These are phyloP conservation scores for Limnephilus rhombicus DNA, from an alignment of 2,888 invertebrate genomes.

Conservation along the genomic window DNA sequence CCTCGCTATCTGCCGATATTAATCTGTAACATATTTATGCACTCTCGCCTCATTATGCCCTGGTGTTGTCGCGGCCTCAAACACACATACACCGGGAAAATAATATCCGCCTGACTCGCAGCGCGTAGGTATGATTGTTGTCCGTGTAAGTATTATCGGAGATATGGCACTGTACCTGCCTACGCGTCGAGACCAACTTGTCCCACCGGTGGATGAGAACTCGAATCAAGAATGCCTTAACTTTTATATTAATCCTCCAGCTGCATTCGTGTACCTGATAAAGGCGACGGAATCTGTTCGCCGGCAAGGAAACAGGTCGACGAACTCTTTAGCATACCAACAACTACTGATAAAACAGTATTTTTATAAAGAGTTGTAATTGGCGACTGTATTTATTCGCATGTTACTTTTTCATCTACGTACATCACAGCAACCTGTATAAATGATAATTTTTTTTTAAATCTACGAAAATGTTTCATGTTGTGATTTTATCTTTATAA, in stretches of 20 bases:
- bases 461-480: not conserved
- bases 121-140: slow-evolving; percentile 62
- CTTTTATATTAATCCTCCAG: slow-evolving; percentile 28
- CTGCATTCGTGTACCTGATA: slow-evolving; percentile 4
- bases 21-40: slow-evolving; percentile 66
- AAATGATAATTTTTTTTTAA: not conserved
- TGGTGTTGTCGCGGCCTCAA: slow-evolving; percentile 47
- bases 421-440: not conserved
- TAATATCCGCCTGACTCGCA: slow-evolving; percentile 48
- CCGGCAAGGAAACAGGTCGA: not conserved
- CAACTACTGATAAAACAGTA: not conserved
- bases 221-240: slow-evolving; percentile 30
- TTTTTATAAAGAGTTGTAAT: not conserved
- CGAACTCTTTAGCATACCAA: not conserved
- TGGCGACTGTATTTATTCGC: not conserved
- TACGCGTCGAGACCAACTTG: slow-evolving; percentile 58
- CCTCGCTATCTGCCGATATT: slow-evolving; percentile 63
- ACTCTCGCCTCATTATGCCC: slow-evolving; percentile 63
- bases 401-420: not conserved
- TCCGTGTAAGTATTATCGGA: slow-evolving; percentile 61
- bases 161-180: slow-evolving; percentile 60
- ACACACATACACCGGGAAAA: slow-evolving; percentile 18
- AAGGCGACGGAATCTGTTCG: not conserved
- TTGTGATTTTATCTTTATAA: not conserved
- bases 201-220: slow-evolving; percentile 48